These are phyloP conservation scores for Pangasius sanitwongsei DNA, from an alignment of 2,797 vertebrate genomes.

Conservation along the genomic window DNA sequence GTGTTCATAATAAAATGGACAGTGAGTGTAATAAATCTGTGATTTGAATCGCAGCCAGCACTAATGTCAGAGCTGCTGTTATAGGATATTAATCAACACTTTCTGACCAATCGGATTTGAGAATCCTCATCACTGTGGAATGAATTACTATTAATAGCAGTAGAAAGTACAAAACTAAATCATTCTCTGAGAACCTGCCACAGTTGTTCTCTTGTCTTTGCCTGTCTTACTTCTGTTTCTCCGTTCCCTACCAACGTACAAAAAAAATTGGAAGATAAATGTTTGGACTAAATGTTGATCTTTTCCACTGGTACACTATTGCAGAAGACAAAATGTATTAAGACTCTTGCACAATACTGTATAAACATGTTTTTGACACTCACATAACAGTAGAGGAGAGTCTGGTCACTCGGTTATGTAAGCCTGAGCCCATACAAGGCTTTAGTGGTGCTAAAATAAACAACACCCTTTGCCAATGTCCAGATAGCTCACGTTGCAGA, in stretches of 20 bases:
- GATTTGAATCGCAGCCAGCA: not conserved
- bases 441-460: constrained; percentile 24
- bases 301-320: not conserved
- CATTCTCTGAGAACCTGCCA: not conserved
- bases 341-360: constrained; percentile 5
- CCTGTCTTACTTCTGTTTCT: not conserved
- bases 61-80: not conserved
- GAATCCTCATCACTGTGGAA: too few relatives aligned
- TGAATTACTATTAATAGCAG: not conserved
- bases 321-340: constrained; percentile 7
- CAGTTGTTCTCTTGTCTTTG: not conserved
- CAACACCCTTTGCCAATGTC: constrained; percentile 30
- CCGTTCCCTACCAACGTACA: not conserved
- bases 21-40: not conserved
- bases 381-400: constrained; percentile 17
- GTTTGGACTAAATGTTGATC: not conserved
- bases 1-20: not conserved
- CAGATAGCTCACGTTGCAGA: constrained; percentile 29
- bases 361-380: constrained; percentile 16
- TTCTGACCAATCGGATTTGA: not conserved
- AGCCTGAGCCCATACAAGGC: constrained; percentile 20
- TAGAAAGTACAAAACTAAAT: not conserved
- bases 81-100: not conserved
- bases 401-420: constrained; percentile 46
- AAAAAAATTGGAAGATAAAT: not conserved